Evolutionary conservation across 2,113 vertebrate genomes (phyloP).

Genomic region (Dipodomys merriami): DNA sequence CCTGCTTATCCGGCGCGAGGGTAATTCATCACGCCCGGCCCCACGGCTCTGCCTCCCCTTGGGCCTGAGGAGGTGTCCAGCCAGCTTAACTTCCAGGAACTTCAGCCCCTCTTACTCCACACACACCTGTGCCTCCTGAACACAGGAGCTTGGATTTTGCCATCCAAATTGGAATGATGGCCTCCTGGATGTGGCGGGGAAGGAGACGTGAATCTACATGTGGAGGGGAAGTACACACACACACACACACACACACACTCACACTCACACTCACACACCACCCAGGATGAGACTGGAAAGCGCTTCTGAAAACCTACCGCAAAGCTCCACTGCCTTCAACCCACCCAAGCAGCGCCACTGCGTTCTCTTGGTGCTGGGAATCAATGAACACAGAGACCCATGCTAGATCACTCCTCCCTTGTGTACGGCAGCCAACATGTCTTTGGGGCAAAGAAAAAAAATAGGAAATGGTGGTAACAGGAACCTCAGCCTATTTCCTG

Average conservation of each 20-base stretch:
- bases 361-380: no score
- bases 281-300: not conserved
- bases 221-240: no score
- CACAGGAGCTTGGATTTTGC: no score
- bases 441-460: not conserved
- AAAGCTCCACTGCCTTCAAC: no score
- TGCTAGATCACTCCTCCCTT: not conserved
- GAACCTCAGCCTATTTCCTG: no score
- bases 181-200: not conserved
- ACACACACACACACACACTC: no score
- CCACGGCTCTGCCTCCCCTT: not conserved
- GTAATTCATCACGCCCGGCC: not conserved
- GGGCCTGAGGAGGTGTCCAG: not conserved
- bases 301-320: not conserved
- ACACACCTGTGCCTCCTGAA: not conserved
- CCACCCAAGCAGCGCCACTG: not conserved
- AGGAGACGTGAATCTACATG: rapidly evolving
- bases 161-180: no score
- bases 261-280: no score
- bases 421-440: not conserved
- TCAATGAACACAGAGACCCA: no score
- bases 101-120: not conserved
- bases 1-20: not conserved
- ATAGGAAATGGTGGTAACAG: not conserved
- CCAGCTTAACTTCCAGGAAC: not conserved